Base-by-base conservation (phyloP, 2,797 vertebrate genomes). In the Oophaga sylvatica region DNA sequence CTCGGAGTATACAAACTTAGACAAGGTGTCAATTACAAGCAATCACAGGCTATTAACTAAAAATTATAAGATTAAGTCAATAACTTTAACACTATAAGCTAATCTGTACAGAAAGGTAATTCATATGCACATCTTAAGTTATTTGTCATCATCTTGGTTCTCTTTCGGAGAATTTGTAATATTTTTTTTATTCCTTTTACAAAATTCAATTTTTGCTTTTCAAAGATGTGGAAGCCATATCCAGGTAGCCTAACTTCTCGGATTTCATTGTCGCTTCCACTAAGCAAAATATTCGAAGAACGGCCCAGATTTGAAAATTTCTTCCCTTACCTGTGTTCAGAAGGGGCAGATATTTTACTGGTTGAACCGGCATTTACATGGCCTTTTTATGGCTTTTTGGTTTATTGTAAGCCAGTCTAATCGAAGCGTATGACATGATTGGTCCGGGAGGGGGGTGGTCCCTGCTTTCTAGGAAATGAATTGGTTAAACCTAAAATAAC, bases 251-350 rank as follows among this genome's bases (percentile, higher is more conserved):
- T 60, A 17, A 22, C 19, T n/a, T 16, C 15, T 60, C 6, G 12
- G 35, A 48, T 60, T 22, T 75, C 9, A 45, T 19, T 48, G 19
- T 29, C 76, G 48, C 59, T 22, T 82, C 67, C 41, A 29, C 11
- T 60, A 81, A 56, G 35, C n/a, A 73, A 71, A 87, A 45, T 17
- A 41, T 75, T 45, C 31, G 48, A 75, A 45, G 22, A 15, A 26
- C 17, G 4, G 35, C 15, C 56, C 9, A 15, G 29, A 59, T n/a
- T 60, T 26, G 22, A 41, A 41, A 73, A 73, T 20, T 22, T 29
- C 35, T 73, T 71, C 35, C 10, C 20, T n/a, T 41, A 41, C 82
- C 67, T 84, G 12, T 84, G 22, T 84, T 60, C 17, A 83, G 26
- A 70, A 12, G 48, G n/a, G 48, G 48, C 63, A 70, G 45, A 56